These are phyloP conservation scores for Psilopogon haemacephalus DNA, from an alignment of 2,113 vertebrate species.

Conservation along the genomic window DNA sequence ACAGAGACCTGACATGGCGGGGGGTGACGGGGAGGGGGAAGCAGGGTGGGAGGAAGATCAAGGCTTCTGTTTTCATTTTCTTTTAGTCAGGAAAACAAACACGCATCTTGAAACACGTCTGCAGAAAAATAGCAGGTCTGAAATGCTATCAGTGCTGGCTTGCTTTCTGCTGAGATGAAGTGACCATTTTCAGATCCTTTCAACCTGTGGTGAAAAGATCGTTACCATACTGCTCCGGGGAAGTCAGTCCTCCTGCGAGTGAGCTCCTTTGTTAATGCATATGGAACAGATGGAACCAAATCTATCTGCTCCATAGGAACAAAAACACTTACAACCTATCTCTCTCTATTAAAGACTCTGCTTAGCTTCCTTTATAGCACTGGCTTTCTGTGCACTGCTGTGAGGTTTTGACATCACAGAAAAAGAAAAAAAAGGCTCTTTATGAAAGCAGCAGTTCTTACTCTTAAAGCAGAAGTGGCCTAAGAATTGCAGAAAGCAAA, in stretches of 20 bases:
- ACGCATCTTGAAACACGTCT: constrained; percentile 33
- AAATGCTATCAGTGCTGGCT: constrained; percentile 34
- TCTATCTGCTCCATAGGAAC: constrained; percentile 83
- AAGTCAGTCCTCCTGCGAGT: constrained; percentile 77
- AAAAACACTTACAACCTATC: constrained; percentile 82
- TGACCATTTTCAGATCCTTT: constrained; percentile 75
- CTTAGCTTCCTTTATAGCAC: constrained; percentile 81
- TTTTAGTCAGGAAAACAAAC: constrained; percentile 24
- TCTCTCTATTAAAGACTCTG: constrained; percentile 82
- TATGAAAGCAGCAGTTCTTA: constrained; percentile 78
- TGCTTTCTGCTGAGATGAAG: constrained; percentile 66
- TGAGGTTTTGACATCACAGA: constrained; percentile 82
- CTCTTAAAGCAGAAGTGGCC: constrained; percentile 77
- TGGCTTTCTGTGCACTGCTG: constrained; percentile 81
- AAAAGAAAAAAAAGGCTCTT: constrained; percentile 79
- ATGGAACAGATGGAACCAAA: constrained; percentile 87
- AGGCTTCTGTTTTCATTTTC: neutral
- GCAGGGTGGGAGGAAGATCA: fast-evolving
- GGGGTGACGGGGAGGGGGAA: no score
- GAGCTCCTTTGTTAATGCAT: constrained; percentile 88
- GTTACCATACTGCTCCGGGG: constrained; percentile 76
- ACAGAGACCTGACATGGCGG: neutral
- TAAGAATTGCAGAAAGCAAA: constrained; percentile 77
- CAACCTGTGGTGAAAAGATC: constrained; percentile 78
- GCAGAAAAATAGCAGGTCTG: constrained; percentile 53